Conservation (phyloP, 2,888 invertebrate genomes). For the Limnephilus lunatus region DNA sequence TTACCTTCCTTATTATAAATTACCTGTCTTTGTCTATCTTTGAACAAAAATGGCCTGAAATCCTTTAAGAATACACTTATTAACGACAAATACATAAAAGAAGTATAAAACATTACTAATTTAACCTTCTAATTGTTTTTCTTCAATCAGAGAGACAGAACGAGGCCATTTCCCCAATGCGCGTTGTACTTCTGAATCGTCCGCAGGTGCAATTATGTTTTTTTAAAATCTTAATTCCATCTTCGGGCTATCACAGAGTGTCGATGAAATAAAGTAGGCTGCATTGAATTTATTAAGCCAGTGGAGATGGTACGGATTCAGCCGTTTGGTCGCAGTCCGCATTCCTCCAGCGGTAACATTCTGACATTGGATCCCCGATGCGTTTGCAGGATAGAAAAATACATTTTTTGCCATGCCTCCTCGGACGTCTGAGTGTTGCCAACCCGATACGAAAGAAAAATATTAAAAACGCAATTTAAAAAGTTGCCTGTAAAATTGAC, state of each 20-base stretch:
- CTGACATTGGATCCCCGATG: slow-evolving; percentile 58
- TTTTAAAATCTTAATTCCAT: slow-evolving; percentile 24
- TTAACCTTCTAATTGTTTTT: not conserved
- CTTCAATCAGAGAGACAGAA: not conserved
- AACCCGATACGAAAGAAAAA: not conserved
- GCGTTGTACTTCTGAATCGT: not conserved
- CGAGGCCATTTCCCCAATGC: not conserved
- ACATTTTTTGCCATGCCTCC: slow-evolving; percentile 52
- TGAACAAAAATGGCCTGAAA: no score
- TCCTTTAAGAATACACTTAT: not conserved
- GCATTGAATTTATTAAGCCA: slow-evolving; percentile 44
- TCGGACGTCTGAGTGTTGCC: slow-evolving; percentile 33
- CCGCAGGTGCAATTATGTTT: slow-evolving; percentile 27
- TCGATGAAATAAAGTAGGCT: slow-evolving; percentile 40
- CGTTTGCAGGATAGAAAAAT: slow-evolving; percentile 59
- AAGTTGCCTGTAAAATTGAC: not conserved
- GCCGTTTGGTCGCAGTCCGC: slow-evolving; percentile 49
- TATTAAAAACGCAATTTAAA: not conserved
- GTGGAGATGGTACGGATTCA: not conserved
- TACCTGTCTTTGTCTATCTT: no score
- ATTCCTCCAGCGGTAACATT: slow-evolving; percentile 60
- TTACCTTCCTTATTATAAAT: no score
- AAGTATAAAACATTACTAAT: not conserved
- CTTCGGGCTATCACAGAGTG: slow-evolving; percentile 49
- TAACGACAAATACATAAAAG: not conserved